Evolutionary conservation across 1,140 invertebrate genomes (phyloP).

Genomic region (Caenorhabditis tropicalis): DNA sequence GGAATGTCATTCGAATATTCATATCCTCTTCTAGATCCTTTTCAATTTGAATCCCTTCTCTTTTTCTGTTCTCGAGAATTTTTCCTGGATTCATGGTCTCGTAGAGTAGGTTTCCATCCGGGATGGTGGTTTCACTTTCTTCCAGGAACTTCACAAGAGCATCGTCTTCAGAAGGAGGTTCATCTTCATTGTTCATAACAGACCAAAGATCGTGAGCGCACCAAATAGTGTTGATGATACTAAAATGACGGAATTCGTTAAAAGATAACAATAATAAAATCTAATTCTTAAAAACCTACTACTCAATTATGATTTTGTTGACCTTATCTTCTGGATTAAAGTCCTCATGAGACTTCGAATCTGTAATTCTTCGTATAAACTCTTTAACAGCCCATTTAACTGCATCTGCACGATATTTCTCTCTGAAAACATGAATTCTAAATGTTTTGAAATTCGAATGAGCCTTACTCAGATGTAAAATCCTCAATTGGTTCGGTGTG

Average conservation of each 20-base stretch:
- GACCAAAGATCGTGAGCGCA: background rate
- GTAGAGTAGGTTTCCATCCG: background rate
- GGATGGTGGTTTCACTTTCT: background rate
- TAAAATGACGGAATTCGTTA: background rate
- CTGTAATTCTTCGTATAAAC: background rate
- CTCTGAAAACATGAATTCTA: background rate
- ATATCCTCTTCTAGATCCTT: background rate
- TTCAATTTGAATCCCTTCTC: background rate
- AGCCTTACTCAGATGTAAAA: background rate
- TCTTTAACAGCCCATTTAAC: background rate
- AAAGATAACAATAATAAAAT: too few species aligned
- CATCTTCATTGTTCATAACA: background rate
- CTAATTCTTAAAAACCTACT: background rate
- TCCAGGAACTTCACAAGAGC: background rate
- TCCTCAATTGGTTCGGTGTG: background rate
- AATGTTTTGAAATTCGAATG: too few species aligned
- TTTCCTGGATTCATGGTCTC: background rate
- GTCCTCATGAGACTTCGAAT: background rate
- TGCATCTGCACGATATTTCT: background rate
- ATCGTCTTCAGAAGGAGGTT: background rate
- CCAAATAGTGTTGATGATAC: conserved; percentile 12
- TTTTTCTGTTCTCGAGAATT: background rate
- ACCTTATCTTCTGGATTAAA: background rate
- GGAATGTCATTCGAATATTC: background rate
- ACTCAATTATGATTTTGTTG: background rate